Percentiles rank a stretch among this genome's conserved stretches.
Evolutionary conservation across 2,888 invertebrate genomes (phyloP).

Genomic region (Drosophila yooni): DNA sequence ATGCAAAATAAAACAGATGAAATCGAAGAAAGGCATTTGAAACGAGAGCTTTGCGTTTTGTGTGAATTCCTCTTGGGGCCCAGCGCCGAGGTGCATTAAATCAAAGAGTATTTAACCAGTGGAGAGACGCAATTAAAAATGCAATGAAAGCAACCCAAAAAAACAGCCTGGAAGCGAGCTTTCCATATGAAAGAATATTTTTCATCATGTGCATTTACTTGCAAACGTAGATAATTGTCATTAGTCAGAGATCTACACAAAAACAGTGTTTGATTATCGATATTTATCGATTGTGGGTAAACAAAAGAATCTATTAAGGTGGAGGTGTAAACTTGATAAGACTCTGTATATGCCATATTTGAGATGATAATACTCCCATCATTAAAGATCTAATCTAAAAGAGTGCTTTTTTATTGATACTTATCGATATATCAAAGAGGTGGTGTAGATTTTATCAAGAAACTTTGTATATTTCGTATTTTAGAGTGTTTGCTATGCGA

Average conservation of each 20-base stretch:
- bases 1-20: constrained; percentile 65
- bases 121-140: constrained; percentile 22
- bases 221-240: neutral
- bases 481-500: neutral
- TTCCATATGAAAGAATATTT: neutral
- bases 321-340: neutral
- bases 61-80: constrained; percentile 23
- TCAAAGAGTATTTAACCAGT: constrained; percentile 29
- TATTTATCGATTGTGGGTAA: neutral
- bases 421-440: neutral
- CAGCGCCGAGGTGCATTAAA: constrained; percentile 35
- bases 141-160: constrained; percentile 7
- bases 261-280: neutral
- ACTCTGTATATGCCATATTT: neutral
- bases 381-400: neutral
- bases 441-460: neutral
- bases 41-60: constrained; percentile 24
- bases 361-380: neutral
- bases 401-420: neutral
- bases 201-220: neutral
- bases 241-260: neutral
- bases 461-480: neutral
- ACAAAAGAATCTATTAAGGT: neutral
- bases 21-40: constrained; percentile 40
- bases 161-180: too few relatives aligned